phyloP scores from a whole-genome alignment of 1,140 invertebrate genomes.

The Drosophila nikananu region DNA sequence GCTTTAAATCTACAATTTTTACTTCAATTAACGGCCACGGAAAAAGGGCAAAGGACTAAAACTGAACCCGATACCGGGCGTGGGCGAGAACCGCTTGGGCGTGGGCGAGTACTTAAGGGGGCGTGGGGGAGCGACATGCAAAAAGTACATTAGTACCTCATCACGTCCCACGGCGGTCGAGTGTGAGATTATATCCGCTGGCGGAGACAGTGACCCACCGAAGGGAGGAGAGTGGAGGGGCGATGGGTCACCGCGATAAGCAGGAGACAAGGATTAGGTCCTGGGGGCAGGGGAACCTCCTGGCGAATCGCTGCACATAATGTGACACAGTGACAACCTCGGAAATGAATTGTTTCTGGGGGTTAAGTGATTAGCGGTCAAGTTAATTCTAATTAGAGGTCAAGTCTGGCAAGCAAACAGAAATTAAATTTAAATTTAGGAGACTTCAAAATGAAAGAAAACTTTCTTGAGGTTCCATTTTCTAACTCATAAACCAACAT shows the following conservation, averaged over 20 bases:
- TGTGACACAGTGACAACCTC: slow-evolving; percentile 15
- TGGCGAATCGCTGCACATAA: slow-evolving; percentile 23
- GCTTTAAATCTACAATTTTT: slow-evolving; percentile 37
- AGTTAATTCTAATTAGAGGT: slow-evolving; percentile 17
- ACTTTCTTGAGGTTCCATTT: not conserved
- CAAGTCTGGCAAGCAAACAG: not conserved
- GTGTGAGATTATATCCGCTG: slow-evolving; percentile 52
- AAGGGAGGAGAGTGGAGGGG: not conserved
- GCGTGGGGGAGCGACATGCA: slow-evolving; percentile 45
- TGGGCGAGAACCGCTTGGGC: slow-evolving; percentile 7
- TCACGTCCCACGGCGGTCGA: slow-evolving; percentile 55
- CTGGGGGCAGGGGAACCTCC: not conserved
- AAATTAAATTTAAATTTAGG: not conserved
- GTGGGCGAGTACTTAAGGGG: slow-evolving; percentile 37
- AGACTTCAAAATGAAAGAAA: not conserved
- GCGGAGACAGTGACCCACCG: slow-evolving; percentile 6
- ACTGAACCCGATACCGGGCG: slow-evolving; percentile 12
- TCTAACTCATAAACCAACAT: rapidly evolving
- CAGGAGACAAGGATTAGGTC: slow-evolving; percentile 36
- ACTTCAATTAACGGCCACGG: slow-evolving; percentile 49
- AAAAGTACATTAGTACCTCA: slow-evolving; percentile 76
- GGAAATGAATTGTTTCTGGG: slow-evolving; percentile 39
- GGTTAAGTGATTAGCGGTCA: slow-evolving; percentile 39
- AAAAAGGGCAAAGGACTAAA: slow-evolving; percentile 42
- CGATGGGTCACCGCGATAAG: slow-evolving; percentile 45